Percentiles rank a stretch among this genome's conserved stretches.
Conservation (phyloP, 2,797 vertebrate genomes). For the Falco novaeseelandiae region DNA sequence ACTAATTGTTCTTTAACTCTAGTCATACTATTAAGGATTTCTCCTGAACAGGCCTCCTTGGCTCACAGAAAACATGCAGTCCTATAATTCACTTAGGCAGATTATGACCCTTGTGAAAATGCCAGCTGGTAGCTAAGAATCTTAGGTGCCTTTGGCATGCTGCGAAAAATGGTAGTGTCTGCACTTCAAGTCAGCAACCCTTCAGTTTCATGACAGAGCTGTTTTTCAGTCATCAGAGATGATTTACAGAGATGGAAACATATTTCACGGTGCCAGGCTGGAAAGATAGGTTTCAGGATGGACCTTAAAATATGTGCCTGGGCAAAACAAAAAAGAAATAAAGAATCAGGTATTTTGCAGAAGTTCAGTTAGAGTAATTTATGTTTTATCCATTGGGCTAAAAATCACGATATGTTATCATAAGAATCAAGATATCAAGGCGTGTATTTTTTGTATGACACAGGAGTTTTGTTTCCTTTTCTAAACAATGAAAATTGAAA, state of each 20-base stretch:
- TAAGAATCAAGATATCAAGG: not conserved
- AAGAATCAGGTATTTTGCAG: not conserved
- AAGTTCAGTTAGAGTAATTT: not conserved
- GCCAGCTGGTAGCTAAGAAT: not conserved
- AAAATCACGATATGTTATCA: not conserved
- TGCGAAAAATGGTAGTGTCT: not conserved
- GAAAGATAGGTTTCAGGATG: not conserved
- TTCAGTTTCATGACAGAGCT: not conserved
- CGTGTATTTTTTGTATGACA: not conserved
- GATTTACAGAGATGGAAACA: not conserved
- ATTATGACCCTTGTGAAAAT: not conserved
- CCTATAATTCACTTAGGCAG: not conserved
- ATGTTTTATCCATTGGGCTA: not conserved
- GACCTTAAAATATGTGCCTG: not conserved
- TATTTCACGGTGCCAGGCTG: not conserved
- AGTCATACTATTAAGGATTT: not conserved
- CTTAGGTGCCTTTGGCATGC: not conserved
- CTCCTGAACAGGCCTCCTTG: not conserved
- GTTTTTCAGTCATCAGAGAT: not conserved
- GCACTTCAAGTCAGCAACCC: not conserved
- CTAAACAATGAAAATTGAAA: not conserved
- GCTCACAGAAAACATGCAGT: not conserved
- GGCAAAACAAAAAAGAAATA: not conserved
- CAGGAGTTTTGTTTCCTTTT: not conserved
- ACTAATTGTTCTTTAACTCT: not conserved